Evolutionary conservation across 2,888 invertebrate species (phyloP), one percentile per base, ranked within the genome.

Genomic region (Eupelmus urozonus): DNA sequence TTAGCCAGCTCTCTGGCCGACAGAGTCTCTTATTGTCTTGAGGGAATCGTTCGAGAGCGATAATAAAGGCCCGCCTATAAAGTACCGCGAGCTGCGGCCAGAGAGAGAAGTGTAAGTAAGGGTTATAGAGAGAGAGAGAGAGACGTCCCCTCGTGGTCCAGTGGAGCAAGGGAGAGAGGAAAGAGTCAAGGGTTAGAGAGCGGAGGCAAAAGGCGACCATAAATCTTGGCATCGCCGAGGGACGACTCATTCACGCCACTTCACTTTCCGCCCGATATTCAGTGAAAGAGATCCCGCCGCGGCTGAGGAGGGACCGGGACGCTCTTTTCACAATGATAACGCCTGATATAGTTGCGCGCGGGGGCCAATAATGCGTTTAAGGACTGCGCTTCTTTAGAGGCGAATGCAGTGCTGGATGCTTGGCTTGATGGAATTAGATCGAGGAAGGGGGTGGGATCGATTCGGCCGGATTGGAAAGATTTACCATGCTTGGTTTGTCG

Each of bases 241-340:
- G 88, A 88, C 87, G 87, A 88, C 87, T 88, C 88, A 88, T 88
- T 88, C 88, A 87, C 87, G 87, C 88, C 88, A 87, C 87, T 86
- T 87, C 84, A 85, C 87, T 85, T 85, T 85, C 85, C 85, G 83
- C 83, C 84, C 85, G 86, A 87, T 87, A 85, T 86, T 84, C 84
- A 76, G 69, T 78, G 77, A 77, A 76, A 77, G 79, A 75, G 80
- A 80, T 70, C 66, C 59, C 11, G 29, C 7, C n/a, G 5, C 20
- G 42, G 11, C 34, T 40, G n/a, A 49, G 13, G 27, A 20, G 51
- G 40, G 51, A 53, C 23, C 23, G 42, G 49, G 62, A 76, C 57
- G 76, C 79, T n/a, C n/a, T 70, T 76, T 76, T 67, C 76, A 79
- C 76, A 76, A 71, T 67, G 81, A 79, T 80, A 80, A 80, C 66